Percentiles rank a stretch among this genome's conserved stretches.
These are phyloP conservation scores for Meiosimyza platycephala DNA, from an alignment of 2,888 invertebrate genomes.

Conservation along the genomic window DNA sequence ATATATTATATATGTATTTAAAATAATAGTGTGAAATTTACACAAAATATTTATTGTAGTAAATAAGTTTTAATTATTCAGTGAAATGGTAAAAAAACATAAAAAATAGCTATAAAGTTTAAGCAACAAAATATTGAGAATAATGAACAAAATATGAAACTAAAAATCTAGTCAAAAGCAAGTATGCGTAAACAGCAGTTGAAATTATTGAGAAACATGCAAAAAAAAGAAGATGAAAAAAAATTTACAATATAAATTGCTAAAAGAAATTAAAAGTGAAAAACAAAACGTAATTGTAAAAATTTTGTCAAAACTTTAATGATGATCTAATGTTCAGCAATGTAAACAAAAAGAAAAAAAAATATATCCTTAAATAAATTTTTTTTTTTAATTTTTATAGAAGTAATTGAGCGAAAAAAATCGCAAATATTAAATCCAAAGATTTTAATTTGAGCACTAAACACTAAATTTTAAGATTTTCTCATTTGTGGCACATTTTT, in stretches of 20 bases:
- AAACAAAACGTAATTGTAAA: conserved; percentile 46
- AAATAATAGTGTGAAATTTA: too few relatives aligned
- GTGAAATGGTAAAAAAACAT: conserved; percentile 6
- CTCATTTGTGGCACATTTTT: conserved; percentile 7
- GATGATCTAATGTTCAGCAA: conserved; percentile 30
- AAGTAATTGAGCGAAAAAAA: background rate
- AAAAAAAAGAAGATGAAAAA: conserved; percentile 27
- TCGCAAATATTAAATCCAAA: conserved; percentile 3
- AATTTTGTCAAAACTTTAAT: conserved; percentile 37
- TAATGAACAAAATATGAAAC: conserved; percentile 37
- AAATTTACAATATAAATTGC: conserved; percentile 21
- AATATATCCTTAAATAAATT: conserved; percentile 30
- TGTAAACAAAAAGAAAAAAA: conserved; percentile 30
- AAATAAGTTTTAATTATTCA: conserved; percentile 16
- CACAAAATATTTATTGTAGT: conserved; percentile 28
- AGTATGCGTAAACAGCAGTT: conserved; percentile 15
- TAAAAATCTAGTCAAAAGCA: conserved; percentile 31
- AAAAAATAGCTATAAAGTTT: conserved; percentile 22
- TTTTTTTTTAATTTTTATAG: conserved; percentile 20
- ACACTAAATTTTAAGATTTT: conserved; percentile 18
- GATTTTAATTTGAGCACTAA: conserved; percentile 20
- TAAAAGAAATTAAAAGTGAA: conserved; percentile 37
- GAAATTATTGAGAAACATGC: conserved; percentile 33
- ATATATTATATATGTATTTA: background rate
- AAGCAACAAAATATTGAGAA: conserved; percentile 18